Conservation (phyloP, 2,113 vertebrate species). For the Scytalopus superciliaris region DNA sequence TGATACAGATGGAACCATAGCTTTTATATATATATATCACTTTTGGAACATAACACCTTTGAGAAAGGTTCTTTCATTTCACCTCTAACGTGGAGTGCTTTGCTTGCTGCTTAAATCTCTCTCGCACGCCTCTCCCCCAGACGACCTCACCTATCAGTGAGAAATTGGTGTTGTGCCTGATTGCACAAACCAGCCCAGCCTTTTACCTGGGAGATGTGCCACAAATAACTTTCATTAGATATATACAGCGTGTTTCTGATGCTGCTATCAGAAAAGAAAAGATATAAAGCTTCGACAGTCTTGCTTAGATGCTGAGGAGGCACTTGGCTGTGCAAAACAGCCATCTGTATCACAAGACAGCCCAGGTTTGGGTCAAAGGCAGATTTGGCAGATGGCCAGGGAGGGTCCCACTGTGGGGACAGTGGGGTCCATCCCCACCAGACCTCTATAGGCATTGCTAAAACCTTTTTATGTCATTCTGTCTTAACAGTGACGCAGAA, state of each 20-base stretch:
- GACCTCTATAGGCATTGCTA: neutral
- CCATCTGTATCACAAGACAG: neutral
- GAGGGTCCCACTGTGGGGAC: neutral
- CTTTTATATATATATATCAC: neutral
- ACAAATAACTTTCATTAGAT: conserved; percentile 47
- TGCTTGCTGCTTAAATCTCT: neutral
- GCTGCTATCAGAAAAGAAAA: neutral
- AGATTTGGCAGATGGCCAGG: neutral
- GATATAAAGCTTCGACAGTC: neutral
- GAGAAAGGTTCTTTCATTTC: conserved; percentile 37
- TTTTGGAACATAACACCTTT: neutral
- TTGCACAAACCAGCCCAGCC: conserved; percentile 39
- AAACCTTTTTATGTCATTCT: neutral
- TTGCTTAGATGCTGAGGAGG: neutral
- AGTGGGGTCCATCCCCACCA: neutral
- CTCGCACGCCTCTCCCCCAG: accelerated
- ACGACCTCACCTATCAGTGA: neutral
- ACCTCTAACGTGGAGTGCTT: neutral
- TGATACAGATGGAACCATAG: neutral
- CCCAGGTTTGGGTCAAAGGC: neutral
- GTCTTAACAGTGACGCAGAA: neutral
- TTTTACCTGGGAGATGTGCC: conserved; percentile 35
- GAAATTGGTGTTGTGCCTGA: conserved; percentile 56
- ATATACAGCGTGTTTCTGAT: neutral
- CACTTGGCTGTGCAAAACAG: neutral